Conservation (phyloP, 1,140 invertebrate species). For the Drosophila nigromelanica region DNA sequence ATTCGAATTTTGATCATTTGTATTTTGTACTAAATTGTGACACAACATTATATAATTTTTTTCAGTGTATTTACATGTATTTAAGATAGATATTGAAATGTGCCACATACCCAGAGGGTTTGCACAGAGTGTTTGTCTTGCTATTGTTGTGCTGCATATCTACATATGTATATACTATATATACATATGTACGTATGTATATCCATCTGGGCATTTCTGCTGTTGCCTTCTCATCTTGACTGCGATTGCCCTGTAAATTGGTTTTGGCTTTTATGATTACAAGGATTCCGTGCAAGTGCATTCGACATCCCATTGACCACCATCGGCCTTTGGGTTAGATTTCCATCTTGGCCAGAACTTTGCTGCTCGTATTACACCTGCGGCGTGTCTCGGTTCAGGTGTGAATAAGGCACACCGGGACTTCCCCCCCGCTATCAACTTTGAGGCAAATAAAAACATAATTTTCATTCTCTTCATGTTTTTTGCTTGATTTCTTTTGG, state of each 20-base stretch:
- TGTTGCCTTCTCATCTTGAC: background rate
- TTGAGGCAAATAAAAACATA: constrained; percentile 18
- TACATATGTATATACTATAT: background rate
- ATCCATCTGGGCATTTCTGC: background rate
- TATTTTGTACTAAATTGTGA: no score
- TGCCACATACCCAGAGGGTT: no score
- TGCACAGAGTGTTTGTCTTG: background rate
- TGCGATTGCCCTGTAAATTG: constrained; percentile 7
- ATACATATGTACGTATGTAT: background rate
- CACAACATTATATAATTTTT: no score
- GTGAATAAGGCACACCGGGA: constrained; percentile 26
- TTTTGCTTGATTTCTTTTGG: constrained; percentile 59
- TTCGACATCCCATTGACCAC: constrained; percentile 7
- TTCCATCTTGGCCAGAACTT: constrained; percentile 15
- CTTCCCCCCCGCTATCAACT: constrained; percentile 45
- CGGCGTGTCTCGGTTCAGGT: background rate
- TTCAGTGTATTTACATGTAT: no score
- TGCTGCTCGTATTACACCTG: constrained; percentile 2
- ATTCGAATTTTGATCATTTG: no score
- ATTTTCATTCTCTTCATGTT: constrained; percentile 10
- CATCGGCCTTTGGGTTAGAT: background rate
- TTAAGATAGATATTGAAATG: no score
- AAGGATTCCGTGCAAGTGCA: constrained; percentile 10
- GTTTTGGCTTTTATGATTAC: constrained; percentile 2
- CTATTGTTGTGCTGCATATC: background rate